phyloP scores from a whole-genome alignment of 2,113 vertebrate species.

The Periophthalmodon schlosseri region DNA sequence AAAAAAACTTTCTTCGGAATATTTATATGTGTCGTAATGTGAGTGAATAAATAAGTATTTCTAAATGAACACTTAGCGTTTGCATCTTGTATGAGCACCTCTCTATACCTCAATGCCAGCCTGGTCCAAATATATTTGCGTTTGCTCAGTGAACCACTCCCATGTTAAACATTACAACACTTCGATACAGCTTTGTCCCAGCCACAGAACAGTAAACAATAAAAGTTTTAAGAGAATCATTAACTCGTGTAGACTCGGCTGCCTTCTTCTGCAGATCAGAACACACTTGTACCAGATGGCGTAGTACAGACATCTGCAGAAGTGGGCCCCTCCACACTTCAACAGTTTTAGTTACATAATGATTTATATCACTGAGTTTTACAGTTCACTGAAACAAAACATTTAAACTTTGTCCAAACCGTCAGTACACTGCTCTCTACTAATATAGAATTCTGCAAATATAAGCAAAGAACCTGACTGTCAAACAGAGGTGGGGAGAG shows the following conservation, averaged over 20 bases:
- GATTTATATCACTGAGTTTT: background rate
- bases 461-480: too few species aligned
- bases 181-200: background rate
- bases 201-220: background rate
- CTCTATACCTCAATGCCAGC: background rate
- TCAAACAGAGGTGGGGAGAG: too few species aligned
- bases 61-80: too few species aligned
- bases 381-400: background rate
- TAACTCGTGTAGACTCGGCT: background rate
- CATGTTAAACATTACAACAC: background rate
- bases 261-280: background rate
- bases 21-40: too few species aligned
- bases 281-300: slow-evolving; percentile 40
- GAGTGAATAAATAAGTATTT: too few species aligned
- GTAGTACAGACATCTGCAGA: slow-evolving; percentile 12
- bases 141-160: background rate
- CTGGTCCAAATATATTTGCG: background rate
- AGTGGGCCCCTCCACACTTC: slow-evolving; percentile 12
- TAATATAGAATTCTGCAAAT: background rate
- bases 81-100: background rate
- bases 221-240: background rate
- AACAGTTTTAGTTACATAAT: slow-evolving; percentile 14
- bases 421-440: background rate
- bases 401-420: background rate
- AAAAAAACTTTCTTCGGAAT: too few species aligned